Conservation (phyloP, 2,797 vertebrate genomes). For the Halcyon chelicuti region DNA sequence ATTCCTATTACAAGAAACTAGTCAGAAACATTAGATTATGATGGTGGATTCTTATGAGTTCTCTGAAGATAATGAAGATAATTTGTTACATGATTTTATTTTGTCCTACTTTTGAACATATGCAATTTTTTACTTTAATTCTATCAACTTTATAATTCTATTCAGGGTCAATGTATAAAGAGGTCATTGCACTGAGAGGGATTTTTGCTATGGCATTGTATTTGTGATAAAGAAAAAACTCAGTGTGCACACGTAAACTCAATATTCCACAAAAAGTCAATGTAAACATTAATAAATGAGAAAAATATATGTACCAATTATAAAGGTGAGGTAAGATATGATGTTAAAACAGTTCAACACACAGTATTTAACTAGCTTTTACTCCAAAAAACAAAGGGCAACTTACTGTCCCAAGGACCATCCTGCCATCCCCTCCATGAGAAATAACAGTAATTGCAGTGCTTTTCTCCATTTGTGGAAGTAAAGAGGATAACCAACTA, state of each 20-base stretch:
- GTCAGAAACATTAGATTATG: constrained; percentile 15
- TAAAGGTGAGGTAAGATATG: background rate
- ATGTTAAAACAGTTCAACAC: background rate
- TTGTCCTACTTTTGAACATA: background rate
- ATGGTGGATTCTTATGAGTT: background rate
- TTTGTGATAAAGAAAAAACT: background rate
- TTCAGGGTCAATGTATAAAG: background rate
- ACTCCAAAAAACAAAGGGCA: background rate
- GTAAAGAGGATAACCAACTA: background rate
- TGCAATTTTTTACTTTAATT: background rate
- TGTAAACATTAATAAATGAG: background rate
- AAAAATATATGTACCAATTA: background rate
- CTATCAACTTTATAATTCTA: background rate
- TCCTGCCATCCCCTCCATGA: fast-evolving
- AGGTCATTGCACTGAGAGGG: background rate
- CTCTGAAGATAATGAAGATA: constrained; percentile 11
- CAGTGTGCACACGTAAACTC: background rate
- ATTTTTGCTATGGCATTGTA: background rate
- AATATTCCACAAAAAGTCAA: background rate
- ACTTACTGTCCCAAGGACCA: background rate
- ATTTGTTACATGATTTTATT: background rate
- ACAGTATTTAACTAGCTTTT: background rate
- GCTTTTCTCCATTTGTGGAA: background rate
- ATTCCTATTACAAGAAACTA: constrained; percentile 21
- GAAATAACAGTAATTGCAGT: background rate